phyloP scores from a whole-genome alignment of 2,113 vertebrate species.

The Octodon degus region DNA sequence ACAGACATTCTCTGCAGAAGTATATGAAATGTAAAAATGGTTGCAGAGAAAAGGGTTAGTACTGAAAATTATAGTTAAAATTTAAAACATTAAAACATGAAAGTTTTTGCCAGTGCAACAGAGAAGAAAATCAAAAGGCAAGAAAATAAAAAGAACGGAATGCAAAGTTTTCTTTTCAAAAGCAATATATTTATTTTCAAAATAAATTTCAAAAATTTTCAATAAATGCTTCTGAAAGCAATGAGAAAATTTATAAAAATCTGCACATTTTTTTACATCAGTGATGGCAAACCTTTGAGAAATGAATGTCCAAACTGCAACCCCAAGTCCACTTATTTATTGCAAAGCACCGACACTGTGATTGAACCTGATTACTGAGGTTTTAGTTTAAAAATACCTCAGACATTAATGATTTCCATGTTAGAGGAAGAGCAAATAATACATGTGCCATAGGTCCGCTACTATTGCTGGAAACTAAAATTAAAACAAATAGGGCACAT shows the following conservation, averaged over 20 bases:
- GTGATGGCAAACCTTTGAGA: no score
- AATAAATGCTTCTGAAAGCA: background rate
- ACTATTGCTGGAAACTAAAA: background rate
- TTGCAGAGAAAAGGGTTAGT: background rate
- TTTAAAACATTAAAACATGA: background rate
- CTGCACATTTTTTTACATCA: background rate
- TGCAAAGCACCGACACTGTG: background rate
- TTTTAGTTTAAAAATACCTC: background rate
- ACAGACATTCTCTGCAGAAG: no score
- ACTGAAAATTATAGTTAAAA: background rate
- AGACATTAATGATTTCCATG: background rate
- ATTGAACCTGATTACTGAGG: background rate
- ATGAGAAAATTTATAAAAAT: background rate
- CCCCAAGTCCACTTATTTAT: background rate
- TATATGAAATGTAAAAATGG: background rate
- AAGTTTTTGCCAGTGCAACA: background rate
- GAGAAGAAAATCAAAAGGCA: background rate
- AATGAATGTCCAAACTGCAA: background rate
- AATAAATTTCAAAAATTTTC: background rate
- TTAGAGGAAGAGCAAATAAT: background rate
- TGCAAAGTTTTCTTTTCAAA: background rate
- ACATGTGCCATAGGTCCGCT: no score
- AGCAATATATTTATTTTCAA: background rate
- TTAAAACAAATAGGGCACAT: background rate
- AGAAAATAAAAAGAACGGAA: background rate